Evolutionary conservation across 2,888 invertebrate species (phyloP), one percentile per base, ranked within the genome.

Genomic region (Thera britannica): DNA sequence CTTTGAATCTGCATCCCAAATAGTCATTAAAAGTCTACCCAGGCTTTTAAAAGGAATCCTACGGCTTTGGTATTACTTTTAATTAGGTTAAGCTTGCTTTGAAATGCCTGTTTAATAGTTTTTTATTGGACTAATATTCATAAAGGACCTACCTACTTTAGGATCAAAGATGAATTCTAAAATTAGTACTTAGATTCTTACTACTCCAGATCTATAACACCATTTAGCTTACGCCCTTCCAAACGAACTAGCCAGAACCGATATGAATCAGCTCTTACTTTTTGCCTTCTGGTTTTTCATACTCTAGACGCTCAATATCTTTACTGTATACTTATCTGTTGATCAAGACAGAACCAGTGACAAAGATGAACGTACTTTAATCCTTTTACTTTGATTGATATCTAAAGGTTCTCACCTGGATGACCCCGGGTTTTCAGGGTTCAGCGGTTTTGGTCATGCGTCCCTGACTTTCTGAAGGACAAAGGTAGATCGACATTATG

Each of bases 381-480:
- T 44, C 60, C 52, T 61, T 11, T 44, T 54, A 61, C 3, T 55
- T 62, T 55, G 59, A 68, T 64, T 55, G 49, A 55, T 59, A 63
- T 70, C 67, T 44, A 11, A 70, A 65, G 68, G 67, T 58, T 70
- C 71, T 70, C 70, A 72, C 72, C 51, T 71, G 71, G 69, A 48
- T 69, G 70, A 62, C 54, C 68, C 61, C 66, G 52, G 51, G 34
- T 46, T 57, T 41, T 59, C 67, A 68, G 68, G 73, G 74, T 70
- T 75, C 73, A 75, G 68, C 61, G 71, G 62, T 59, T 67, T 54
- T 69, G 57, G 72, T 72, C 72, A 72, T 63, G 73, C 72, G 56
- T 59, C 67, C 59, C 60, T 69, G 70, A 48, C 67, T 71, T 64
- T 57, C 41, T 57, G 52, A 44, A 65, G 62, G 62, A 69, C 62